A percentile compares a stretch with the other conserved stretches of the same genome.
phyloP scores from a whole-genome alignment of 2,113 vertebrate species.

The Pungitius pungitius region DNA sequence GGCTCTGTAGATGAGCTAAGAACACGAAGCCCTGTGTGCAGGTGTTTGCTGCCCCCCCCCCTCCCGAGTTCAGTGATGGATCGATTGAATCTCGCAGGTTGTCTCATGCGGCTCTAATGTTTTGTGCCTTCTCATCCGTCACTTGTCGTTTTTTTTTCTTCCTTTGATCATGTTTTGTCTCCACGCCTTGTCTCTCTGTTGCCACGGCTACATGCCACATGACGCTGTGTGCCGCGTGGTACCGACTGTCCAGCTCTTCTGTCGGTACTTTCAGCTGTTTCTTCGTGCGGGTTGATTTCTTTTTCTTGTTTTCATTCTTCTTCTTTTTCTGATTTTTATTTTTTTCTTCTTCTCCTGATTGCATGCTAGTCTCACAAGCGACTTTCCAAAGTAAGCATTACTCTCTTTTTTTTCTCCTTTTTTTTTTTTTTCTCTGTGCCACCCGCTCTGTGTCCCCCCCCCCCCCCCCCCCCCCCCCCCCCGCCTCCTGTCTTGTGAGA shows the following conservation, averaged over 20 bases:
- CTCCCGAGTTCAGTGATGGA: background rate
- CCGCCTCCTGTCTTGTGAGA: conserved; percentile 62
- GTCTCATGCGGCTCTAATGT: conserved; percentile 32
- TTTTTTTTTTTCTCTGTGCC: conserved; percentile 76
- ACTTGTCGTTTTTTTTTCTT: conserved; percentile 32
- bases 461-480: conserved; percentile 34
- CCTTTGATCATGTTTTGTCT: conserved; percentile 21
- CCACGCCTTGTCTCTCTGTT: conserved; percentile 48
- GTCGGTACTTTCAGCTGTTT: conserved; percentile 69
- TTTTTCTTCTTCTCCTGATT: conserved; percentile 90
- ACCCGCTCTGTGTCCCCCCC: conserved; percentile 56
- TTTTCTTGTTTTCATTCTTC: conserved; percentile 72
- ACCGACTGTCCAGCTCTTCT: conserved; percentile 70
- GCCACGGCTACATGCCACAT: conserved; percentile 67
- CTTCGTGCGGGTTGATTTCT: conserved; percentile 64
- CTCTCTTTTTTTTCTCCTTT: conserved; percentile 85
- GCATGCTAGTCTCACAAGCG: conserved; percentile 98
- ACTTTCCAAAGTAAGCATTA: conserved; percentile 99
- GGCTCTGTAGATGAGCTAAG: background rate
- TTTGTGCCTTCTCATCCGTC: conserved; percentile 31
- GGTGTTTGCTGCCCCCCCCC: background rate
- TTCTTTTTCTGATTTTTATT: conserved; percentile 78
- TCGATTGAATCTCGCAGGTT: conserved; percentile 10
- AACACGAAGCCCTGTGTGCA: no score
- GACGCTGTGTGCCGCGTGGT: conserved; percentile 73